These are phyloP conservation scores for Hesperia comma DNA, from an alignment of 2,888 invertebrate species.

Conservation along the genomic window DNA sequence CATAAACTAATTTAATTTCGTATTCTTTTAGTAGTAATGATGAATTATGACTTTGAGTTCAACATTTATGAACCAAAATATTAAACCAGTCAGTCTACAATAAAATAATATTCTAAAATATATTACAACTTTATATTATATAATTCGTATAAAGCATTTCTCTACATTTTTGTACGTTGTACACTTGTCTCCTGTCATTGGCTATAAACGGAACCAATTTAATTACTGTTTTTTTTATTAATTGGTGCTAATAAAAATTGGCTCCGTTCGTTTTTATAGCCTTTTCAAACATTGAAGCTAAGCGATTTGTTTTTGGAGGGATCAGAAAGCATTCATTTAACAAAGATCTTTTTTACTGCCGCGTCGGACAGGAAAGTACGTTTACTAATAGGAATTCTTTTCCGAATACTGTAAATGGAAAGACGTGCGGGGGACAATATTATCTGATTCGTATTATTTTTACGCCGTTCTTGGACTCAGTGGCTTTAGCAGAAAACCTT, in stretches of 20 bases:
- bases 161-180: too few relatives aligned
- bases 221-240: conserved; percentile 38
- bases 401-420: conserved; percentile 74
- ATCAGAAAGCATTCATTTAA: conserved; percentile 72
- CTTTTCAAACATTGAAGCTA: conserved; percentile 63
- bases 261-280: conserved; percentile 65
- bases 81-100: too few relatives aligned
- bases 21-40: too few relatives aligned
- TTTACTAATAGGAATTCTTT: conserved; percentile 78
- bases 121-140: too few relatives aligned
- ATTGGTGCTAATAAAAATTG: conserved; percentile 55
- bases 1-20: too few relatives aligned
- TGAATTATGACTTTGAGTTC: too few relatives aligned
- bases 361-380: conserved; percentile 73
- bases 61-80: too few relatives aligned
- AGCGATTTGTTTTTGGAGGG: conserved; percentile 65
- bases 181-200: not conserved
- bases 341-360: conserved; percentile 73
- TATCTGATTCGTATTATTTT: conserved; percentile 76
- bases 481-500: conserved; percentile 66
- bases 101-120: too few relatives aligned
- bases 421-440: conserved; percentile 72
- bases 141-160: too few relatives aligned
- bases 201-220: not conserved
- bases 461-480: conserved; percentile 63